Evolutionary conservation across 1,140 invertebrate genomes (phyloP), one percentile per base, ranked within the genome.

Genomic region (Tenebrio molitor): DNA sequence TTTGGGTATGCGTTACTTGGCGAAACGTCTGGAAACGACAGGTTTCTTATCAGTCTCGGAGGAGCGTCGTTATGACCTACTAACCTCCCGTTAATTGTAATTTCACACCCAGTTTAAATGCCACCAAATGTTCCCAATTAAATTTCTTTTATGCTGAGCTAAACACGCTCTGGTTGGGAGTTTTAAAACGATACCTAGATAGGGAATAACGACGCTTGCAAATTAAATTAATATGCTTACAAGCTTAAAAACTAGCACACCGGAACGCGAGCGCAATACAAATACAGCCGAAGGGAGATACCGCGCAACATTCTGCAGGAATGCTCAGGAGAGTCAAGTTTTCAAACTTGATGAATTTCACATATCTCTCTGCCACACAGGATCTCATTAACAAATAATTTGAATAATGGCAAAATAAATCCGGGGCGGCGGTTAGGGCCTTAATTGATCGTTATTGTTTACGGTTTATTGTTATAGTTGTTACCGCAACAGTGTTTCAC

Each of bases 41-140:
- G 58, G 58, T 70, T 70, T 70, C 68, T 70, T 70, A 70, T 70
- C 68, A 70, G 36, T 70, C 68, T 42, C 68, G 1, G 36, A 58
- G 62, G 69, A 71, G 19, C 29, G 53, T 23, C 50, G 36, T 69
- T 58, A 69, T 53, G 44, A 69, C 67, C 67, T 62, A 58, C 44
- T 69, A 69, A 69, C 44, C 62, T 65, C 33, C 15, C 34, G 33
- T 39, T 65, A 65, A 65, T 65, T 65, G 62, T 65, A 65, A 65
- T 65, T 65, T 65, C 62, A 65, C 62, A 65, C 62, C 39, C 62
- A 41, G 62, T 65, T 65, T 65, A 65, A 65, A 65, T 42, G 17
- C 39, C 17, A 65, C 34, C 62, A 65, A 65, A 58, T 58, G 62
- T 41, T 41, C 62, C 16, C 62, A 65, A 65, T 65, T 65, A 65